Evolutionary conservation across 2,113 vertebrate genomes (phyloP).

Genomic region (Phaethornis superciliosus): DNA sequence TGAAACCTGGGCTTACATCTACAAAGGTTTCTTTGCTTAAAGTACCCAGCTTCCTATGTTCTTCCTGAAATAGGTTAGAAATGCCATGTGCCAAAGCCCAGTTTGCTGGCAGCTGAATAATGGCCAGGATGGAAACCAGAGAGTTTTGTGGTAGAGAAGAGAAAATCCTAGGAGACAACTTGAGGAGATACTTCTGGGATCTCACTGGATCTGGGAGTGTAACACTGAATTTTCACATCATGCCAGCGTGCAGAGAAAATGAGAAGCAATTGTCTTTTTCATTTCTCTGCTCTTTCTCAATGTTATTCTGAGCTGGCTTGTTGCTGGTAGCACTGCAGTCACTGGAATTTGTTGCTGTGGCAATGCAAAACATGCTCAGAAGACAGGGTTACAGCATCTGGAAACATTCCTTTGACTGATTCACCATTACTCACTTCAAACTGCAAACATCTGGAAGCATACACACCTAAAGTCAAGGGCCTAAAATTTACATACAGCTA

Average conservation of each 20-base stretch:
- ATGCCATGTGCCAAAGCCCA: not conserved
- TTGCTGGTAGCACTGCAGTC: not conserved
- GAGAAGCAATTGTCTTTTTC: not conserved
- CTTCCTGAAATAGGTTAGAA: not conserved
- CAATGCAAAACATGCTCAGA: not conserved
- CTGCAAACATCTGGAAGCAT: not conserved
- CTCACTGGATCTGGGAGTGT: fast-evolving
- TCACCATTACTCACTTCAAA: not conserved
- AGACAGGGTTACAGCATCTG: not conserved
- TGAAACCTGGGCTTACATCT: not conserved
- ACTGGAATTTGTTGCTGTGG: not conserved
- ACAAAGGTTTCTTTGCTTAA: not conserved
- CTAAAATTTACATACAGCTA: not conserved
- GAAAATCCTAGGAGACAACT: not conserved
- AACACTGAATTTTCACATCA: not conserved
- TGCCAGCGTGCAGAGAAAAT: not conserved
- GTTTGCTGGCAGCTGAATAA: not conserved
- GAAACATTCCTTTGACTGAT: not conserved
- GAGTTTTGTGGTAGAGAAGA: not conserved
- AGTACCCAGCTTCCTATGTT: not conserved
- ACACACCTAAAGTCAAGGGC: not conserved
- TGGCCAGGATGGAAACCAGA: fast-evolving
- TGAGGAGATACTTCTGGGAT: fast-evolving
- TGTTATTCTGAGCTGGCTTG: not conserved
- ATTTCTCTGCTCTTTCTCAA: conserved; percentile 24